A percentile compares a stretch with the other conserved stretches of the same genome.
Conservation (phyloP, 2,113 vertebrate genomes). For the Podarcis muralis region DNA sequence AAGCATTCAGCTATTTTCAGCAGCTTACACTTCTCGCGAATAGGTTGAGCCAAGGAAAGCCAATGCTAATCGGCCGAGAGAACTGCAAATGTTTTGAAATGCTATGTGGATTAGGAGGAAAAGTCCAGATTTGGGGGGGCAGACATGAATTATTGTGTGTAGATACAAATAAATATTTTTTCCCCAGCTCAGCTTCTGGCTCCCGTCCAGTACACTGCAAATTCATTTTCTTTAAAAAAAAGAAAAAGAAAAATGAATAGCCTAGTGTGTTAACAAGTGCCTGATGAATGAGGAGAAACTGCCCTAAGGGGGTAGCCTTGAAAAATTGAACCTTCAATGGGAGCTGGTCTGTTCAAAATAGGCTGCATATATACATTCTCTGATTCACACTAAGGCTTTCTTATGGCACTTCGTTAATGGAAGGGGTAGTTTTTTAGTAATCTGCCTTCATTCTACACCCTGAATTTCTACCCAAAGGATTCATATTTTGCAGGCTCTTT, state of each 20-base stretch:
- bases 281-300: constrained; percentile 62
- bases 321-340: constrained; percentile 42
- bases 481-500: not conserved
- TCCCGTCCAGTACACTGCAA: constrained; percentile 42
- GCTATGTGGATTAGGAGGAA: constrained; percentile 57
- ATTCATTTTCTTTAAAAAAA: constrained; percentile 41
- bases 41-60: constrained; percentile 59
- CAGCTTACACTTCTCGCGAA: constrained; percentile 48
- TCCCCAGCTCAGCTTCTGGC: constrained; percentile 63
- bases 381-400: constrained; percentile 9
- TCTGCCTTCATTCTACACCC: not conserved
- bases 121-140: constrained; percentile 55
- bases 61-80: constrained; percentile 56
- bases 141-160: constrained; percentile 74
- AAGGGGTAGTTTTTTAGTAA: not conserved
- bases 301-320: constrained; percentile 44
- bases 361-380: not conserved
- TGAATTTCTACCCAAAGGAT: not conserved
- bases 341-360: constrained; percentile 40
- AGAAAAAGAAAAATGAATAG: constrained; percentile 65
- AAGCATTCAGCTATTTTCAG: constrained; percentile 61
- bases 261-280: constrained; percentile 73
- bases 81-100: constrained; percentile 73
- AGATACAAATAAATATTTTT: constrained; percentile 84
- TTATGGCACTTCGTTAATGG: not conserved